Percentiles rank a stretch among this genome's conserved stretches.
These are phyloP conservation scores for Phengaris arion DNA, from an alignment of 2,888 invertebrate species.

Conservation along the genomic window DNA sequence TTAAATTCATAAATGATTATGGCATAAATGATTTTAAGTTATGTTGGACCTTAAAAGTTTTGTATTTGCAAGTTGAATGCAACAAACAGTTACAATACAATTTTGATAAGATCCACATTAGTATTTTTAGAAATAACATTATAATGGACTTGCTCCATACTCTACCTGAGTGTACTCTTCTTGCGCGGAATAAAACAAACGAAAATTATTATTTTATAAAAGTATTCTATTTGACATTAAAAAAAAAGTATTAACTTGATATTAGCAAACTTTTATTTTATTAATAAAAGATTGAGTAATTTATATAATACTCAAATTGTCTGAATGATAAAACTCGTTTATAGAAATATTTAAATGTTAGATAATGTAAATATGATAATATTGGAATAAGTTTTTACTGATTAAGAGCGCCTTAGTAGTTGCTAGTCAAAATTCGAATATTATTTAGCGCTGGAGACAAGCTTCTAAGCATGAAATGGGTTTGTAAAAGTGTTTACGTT, in stretches of 20 bases:
- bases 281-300: neutral
- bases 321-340: no score
- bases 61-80: neutral
- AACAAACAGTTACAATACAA: neutral
- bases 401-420: constrained; percentile 60
- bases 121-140: neutral
- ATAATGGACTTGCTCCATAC: neutral
- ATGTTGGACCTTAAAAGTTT: no score
- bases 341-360: neutral
- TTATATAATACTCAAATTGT: neutral
- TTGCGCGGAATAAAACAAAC: neutral
- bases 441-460: constrained; percentile 22
- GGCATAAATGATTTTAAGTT: no score
- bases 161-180: neutral
- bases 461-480: neutral
- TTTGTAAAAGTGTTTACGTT: neutral
- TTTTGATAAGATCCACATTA: neutral
- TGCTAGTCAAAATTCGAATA: constrained; percentile 49
- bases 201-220: constrained; percentile 3
- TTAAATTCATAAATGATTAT: no score
- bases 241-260: constrained; percentile 1
- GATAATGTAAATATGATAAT: constrained; percentile 12
- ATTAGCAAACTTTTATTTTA: neutral
- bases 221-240: constrained; percentile 14
- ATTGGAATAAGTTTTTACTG: constrained; percentile 21